These are phyloP conservation scores for Nicator chloris DNA, from an alignment of 2,113 vertebrate species.

Conservation along the genomic window DNA sequence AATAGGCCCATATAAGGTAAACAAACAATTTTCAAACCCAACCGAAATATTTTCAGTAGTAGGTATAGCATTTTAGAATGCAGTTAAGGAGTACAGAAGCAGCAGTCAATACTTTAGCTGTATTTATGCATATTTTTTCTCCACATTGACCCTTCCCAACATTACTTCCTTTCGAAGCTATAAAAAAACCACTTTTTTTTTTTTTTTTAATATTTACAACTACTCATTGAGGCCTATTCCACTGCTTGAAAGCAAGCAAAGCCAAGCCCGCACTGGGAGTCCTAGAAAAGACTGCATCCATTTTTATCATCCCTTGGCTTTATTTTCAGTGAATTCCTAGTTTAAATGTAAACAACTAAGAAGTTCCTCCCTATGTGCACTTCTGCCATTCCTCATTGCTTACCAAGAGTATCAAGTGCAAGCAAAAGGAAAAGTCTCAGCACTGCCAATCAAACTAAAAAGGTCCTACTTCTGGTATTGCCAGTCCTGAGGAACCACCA, in stretches of 20 bases:
- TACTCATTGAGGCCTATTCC: conserved; percentile 71
- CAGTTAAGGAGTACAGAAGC: conserved; percentile 23
- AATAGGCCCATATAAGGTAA: neutral
- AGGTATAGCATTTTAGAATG: conserved; percentile 1
- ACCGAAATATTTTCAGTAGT: conserved; percentile 27
- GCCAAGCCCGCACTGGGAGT: conserved; percentile 71
- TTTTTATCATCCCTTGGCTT: conserved; percentile 90
- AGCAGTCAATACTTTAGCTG: conserved; percentile 20
- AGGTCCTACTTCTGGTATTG: conserved; percentile 50
- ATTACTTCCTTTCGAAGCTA: conserved; percentile 28
- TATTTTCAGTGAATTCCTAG: conserved; percentile 91
- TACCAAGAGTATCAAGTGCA: conserved; percentile 81
- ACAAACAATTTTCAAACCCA: neutral
- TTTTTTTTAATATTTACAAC: conserved; percentile 8
- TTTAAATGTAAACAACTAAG: conserved; percentile 90
- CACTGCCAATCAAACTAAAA: conserved; percentile 66
- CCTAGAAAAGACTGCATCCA: conserved; percentile 85
- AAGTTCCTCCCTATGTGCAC: conserved; percentile 81
- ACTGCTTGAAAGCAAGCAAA: conserved; percentile 72
- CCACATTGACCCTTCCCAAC: conserved; percentile 35
- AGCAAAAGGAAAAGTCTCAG: conserved; percentile 20
- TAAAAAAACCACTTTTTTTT: conserved; percentile 36
- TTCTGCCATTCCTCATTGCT: conserved; percentile 87
- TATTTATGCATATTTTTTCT: conserved; percentile 15
- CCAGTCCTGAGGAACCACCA: conserved; percentile 50